Evolutionary conservation across 2,888 invertebrate species (phyloP), one percentile per base, ranked within the genome.

Genomic region (Craniophora ligustri): DNA sequence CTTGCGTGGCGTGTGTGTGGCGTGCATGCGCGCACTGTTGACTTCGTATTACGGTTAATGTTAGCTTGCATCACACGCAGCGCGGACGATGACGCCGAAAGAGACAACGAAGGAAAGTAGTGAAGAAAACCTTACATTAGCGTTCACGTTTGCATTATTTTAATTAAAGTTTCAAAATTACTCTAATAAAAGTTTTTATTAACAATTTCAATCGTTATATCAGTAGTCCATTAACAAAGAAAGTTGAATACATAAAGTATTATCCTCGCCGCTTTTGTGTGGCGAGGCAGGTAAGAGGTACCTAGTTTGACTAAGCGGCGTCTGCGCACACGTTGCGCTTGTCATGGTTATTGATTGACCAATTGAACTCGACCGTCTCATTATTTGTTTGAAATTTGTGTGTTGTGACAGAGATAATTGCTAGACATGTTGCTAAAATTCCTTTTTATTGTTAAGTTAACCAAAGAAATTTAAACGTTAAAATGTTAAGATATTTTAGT

Each of bases 261-360:
- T 71, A 73, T 76, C 59, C 58, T 68, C 56, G 35, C 46, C 46
- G 39, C 34, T 53, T 23, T 54, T 59, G 70, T 64, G 50, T 44
- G 39, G 44, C 19, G 21, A 32, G 21, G 31, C 18, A 46, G 42
- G 23, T 23, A n/a, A n/a, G n/a, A n/a, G 5, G 5, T 19, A 5
- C 23, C 23, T 23, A 69, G 73, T 75, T 79, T 75, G 72, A 77
- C 75, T 69, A 75, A 72, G 76, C 76, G 73, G 77, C 75, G 41
- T 26, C 46, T 48, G 53, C 55, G 40, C 48, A 55, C 44, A 40
- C 54, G 44, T 68, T 68, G 44, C 61, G 61, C 49, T 56, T 72
- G 80, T 80, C 80, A 83, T 82, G 78, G 72, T 84, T 83, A 82
- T 78, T 80, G 79, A 81, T 82, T 79, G 81, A 81, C 76, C 79